Evolutionary conservation across 1,140 invertebrate species (phyloP).

Genomic region (Branchinecta lindahli): DNA sequence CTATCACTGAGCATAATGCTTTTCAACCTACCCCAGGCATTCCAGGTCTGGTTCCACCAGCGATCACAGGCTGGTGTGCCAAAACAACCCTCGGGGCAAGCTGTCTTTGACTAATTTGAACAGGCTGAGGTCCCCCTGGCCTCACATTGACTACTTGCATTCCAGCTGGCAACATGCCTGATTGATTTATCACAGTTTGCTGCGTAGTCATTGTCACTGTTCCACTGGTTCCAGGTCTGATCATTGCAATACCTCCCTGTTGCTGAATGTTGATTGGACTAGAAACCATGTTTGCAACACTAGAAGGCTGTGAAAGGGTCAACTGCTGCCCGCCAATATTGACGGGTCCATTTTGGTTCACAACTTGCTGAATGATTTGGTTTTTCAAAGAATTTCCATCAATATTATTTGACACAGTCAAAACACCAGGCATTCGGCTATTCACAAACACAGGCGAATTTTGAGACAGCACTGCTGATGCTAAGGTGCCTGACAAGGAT

Average conservation of each 20-base stretch:
- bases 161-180: slow-evolving; percentile 1
- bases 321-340: not conserved
- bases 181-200: slow-evolving; percentile 10
- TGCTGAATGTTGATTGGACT: slow-evolving; percentile 1
- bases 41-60: not conserved
- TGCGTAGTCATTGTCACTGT: not conserved
- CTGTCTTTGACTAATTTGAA: slow-evolving; percentile 7
- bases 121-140: not conserved
- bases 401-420: not conserved
- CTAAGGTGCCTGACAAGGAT: not conserved
- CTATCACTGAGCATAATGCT: too few relatives aligned
- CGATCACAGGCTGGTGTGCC: not conserved
- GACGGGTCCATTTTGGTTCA: slow-evolving; percentile 2
- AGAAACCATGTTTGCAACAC: slow-evolving; percentile 7
- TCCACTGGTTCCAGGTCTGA: slow-evolving; percentile 1
- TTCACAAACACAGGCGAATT: slow-evolving; percentile 1
- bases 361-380: not conserved
- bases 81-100: not conserved
- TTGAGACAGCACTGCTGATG: not conserved
- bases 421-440: slow-evolving; percentile 9
- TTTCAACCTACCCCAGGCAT: not conserved
- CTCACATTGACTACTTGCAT: slow-evolving; percentile 6
- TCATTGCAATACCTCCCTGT: not conserved
- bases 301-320: not conserved
- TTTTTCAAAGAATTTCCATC: not conserved